Evolutionary conservation across 2,113 vertebrate species (phyloP), one percentile per base, ranked within the genome.

Genomic region (Platysteira castanea): DNA sequence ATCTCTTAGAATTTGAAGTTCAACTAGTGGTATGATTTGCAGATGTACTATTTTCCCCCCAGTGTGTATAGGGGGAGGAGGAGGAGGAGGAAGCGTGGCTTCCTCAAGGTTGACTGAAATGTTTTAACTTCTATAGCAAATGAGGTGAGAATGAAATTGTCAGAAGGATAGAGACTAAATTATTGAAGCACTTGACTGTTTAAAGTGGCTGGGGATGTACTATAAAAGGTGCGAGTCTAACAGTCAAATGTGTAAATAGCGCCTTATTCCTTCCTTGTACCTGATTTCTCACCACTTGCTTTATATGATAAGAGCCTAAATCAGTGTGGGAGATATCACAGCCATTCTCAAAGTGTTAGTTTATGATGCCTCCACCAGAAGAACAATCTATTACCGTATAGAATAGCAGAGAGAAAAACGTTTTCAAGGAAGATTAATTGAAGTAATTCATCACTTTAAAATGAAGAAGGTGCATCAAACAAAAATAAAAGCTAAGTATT

Each of bases 131-230:
- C 92, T 76, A 9, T 77, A 96, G 97, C 76, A 97, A 98, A 96
- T 97, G 97, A 97, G 95, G 97, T 96, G 78, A 97, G 97, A 98
- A 98, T 95, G 96, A 96, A 96, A 97, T 98, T 94, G 96, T 98
- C 96, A 77, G 81, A 97, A 97, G 89, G 95, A 90, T 42, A 64
- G 96, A 95, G 95, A 96, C 93, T 93, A 94, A 95, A 90, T 96
- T 95, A 87, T 91, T 96, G 92, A 93, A 85, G 91, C 53, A 59
- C 84, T 95, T 80, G 67, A 84, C 76, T 91, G 87, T 92, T 96
- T 95, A 87, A 97, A 79, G 95, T 96, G 95, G 86, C 95, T 94
- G 90, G 60, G 52, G 93, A 69, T 68, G 67, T 93, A 73, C 96
- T 85, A 8, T 87, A 22, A 60, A 84, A 97, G 96, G 98, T 97